Evolutionary conservation across 2,797 vertebrate species (phyloP).

Genomic region (Distichodus sexfasciatus): DNA sequence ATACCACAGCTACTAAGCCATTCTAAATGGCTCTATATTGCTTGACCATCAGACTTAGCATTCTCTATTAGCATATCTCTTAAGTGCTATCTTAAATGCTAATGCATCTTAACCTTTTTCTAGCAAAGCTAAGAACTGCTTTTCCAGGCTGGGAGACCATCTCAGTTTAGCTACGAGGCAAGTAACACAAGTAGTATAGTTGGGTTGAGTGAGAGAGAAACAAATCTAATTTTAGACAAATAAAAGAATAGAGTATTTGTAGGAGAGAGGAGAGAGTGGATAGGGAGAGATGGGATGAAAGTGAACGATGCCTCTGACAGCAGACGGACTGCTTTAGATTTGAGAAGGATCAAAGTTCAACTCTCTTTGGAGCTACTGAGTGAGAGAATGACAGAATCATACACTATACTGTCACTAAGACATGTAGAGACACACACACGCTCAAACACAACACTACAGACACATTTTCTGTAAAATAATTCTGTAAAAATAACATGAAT

Average conservation of each 20-base stretch:
- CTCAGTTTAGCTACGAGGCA: conserved; percentile 55
- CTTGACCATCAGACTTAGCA: conserved; percentile 29
- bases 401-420: not conserved
- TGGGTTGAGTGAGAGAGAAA: conserved; percentile 21
- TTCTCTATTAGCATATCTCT: conserved; percentile 41
- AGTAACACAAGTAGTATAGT: conserved; percentile 44
- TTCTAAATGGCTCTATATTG: conserved; percentile 11
- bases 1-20: not conserved
- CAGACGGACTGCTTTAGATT: conserved; percentile 1
- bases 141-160: conserved; percentile 49
- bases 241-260: not conserved
- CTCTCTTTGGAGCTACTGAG: not conserved
- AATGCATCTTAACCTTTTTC: conserved; percentile 68
- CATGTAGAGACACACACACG: not conserved
- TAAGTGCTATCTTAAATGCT: conserved; percentile 71
- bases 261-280: no score
- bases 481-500: no score
- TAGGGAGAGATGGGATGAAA: not conserved
- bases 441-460: conserved; percentile 4
- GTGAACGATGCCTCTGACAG: not conserved
- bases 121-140: conserved; percentile 64
- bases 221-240: conserved; percentile 31
- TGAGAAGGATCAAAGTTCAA: conserved; percentile 11
- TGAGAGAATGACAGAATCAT: not conserved
- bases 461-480: not conserved